A percentile compares a stretch with the other conserved stretches of the same genome.
These are phyloP conservation scores for Tetropium fuscum DNA, from an alignment of 2,888 invertebrate species.

Conservation along the genomic window DNA sequence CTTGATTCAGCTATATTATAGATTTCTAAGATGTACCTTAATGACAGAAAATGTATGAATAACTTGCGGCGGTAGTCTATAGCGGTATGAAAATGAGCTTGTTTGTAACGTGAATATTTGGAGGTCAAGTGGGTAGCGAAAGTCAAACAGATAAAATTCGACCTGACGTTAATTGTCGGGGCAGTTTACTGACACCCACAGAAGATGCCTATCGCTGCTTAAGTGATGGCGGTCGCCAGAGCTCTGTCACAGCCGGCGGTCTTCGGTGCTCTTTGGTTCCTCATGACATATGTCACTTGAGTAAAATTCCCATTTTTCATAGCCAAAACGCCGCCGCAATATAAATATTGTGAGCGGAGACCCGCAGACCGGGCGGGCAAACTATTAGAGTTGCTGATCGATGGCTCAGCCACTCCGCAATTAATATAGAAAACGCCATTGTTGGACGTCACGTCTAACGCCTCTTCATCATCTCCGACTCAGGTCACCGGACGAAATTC, in stretches of 20 bases:
- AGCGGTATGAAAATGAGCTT: too few relatives aligned
- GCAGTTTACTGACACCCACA: slow-evolving; percentile 34
- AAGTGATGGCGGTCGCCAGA: slow-evolving; percentile 43
- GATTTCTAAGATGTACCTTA: too few relatives aligned
- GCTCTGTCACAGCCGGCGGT: slow-evolving; percentile 47
- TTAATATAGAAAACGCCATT: slow-evolving; percentile 47
- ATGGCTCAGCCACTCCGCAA: slow-evolving; percentile 49
- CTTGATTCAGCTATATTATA: too few relatives aligned
- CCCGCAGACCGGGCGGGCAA: slow-evolving; percentile 46
- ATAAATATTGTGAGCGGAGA: slow-evolving; percentile 60
- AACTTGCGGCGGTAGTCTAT: too few relatives aligned
- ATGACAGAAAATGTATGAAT: too few relatives aligned
- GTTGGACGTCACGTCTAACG: slow-evolving; percentile 35
- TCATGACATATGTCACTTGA: slow-evolving; percentile 53
- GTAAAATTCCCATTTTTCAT: slow-evolving; percentile 58
- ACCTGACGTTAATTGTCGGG: slow-evolving; percentile 24
- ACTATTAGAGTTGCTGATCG: slow-evolving; percentile 56
- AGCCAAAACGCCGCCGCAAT: slow-evolving; percentile 54
- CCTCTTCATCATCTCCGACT: slow-evolving; percentile 26
- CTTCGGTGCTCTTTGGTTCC: slow-evolving; percentile 50
- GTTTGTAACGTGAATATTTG: too few relatives aligned
- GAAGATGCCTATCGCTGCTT: slow-evolving; percentile 39
- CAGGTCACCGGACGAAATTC: slow-evolving; percentile 48
- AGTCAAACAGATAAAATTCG: slow-evolving; percentile 1
- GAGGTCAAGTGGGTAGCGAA: not conserved